Conservation (phyloP, 2,797 vertebrate species). For the Sebastes trivittatus region DNA sequence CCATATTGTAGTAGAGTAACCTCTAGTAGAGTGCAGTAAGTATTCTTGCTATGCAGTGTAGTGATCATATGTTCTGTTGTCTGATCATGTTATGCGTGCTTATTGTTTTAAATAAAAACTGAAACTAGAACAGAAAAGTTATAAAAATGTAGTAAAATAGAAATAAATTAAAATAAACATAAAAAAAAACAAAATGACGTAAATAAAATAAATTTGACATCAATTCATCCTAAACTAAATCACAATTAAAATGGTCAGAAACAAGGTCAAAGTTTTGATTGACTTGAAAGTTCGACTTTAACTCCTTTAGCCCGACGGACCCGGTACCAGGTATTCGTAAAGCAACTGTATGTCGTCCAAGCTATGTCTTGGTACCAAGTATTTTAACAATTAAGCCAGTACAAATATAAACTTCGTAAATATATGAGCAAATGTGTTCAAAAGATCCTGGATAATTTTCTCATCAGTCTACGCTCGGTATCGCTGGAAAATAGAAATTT, state of each 20-base stretch:
- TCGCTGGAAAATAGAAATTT: background rate
- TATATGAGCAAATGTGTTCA: fast-evolving
- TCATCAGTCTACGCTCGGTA: background rate
- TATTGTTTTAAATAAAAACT: background rate
- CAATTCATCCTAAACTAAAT: background rate
- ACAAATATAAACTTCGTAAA: background rate
- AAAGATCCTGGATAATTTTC: no score
- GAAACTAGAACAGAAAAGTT: background rate
- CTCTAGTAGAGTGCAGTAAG: background rate
- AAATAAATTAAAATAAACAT: background rate
- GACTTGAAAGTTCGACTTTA: no score
- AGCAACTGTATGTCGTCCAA: background rate
- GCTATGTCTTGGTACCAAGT: background rate
- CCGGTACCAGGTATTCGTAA: background rate
- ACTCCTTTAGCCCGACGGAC: no score
- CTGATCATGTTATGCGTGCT: background rate
- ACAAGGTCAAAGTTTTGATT: background rate
- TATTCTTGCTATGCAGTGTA: background rate
- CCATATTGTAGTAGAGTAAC: background rate
- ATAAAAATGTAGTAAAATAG: background rate
- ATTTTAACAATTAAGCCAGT: background rate
- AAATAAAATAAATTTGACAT: background rate
- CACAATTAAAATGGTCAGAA: background rate
- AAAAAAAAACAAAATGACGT: background rate
- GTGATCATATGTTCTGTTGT: background rate